Evolutionary conservation across 2,113 vertebrate species (phyloP).

Genomic region (Sisor rabdophorus): DNA sequence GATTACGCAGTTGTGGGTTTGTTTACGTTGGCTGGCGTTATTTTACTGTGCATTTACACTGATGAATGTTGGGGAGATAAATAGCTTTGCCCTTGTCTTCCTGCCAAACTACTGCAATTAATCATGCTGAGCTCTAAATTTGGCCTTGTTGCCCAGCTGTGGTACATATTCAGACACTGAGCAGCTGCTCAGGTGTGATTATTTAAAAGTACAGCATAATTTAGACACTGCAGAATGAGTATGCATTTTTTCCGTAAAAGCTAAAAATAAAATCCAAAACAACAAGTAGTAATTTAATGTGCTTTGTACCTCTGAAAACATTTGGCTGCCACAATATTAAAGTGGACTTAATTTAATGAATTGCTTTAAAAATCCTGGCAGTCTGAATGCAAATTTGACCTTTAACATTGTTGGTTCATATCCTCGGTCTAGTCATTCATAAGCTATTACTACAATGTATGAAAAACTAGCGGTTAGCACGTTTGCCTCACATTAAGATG

Average conservation of each 20-base stretch:
- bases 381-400: conserved; percentile 10
- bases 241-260: background rate
- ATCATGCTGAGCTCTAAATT: conserved; percentile 15
- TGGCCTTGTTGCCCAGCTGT: conserved; percentile 17
- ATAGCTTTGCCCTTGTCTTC: conserved; percentile 4
- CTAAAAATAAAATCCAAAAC: background rate
- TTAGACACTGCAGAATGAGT: background rate
- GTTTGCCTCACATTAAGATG: too few relatives aligned
- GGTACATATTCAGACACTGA: background rate
- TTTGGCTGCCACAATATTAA: background rate
- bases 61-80: background rate
- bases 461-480: too few relatives aligned
- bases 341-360: background rate
- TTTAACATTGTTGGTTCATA: background rate
- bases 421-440: background rate
- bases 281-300: background rate
- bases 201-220: background rate
- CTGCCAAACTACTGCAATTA: conserved; percentile 11
- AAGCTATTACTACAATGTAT: background rate
- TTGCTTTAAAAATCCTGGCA: background rate
- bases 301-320: background rate
- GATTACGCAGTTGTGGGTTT: conserved; percentile 4
- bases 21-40: background rate
- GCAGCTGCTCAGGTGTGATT: conserved; percentile 19
- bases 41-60: background rate